Conservation (phyloP, 2,797 vertebrate species). For the Sus cebifrons region DNA sequence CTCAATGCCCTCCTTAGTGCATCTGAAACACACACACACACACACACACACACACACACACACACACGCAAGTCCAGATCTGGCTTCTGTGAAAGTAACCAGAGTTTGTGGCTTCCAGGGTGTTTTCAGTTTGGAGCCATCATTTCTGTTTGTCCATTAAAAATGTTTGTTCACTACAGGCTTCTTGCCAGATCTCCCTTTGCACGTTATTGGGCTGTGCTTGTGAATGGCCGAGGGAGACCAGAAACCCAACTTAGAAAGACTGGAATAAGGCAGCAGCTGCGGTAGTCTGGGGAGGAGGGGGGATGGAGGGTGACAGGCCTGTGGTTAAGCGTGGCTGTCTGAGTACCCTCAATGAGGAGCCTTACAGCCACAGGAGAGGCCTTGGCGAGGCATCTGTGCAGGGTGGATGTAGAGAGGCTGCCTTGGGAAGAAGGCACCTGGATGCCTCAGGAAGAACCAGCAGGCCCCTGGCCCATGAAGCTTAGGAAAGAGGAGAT, state of each 20-base stretch:
- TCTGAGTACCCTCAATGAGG: neutral
- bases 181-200: conserved; percentile 40
- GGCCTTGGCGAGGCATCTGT: neutral
- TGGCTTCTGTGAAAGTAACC: conserved; percentile 58
- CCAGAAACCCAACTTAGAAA: neutral
- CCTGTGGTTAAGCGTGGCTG: neutral
- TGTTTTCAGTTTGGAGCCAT: conserved; percentile 64
- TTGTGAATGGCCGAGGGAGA: neutral
- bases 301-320: neutral
- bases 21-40: neutral
- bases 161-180: conserved; percentile 51
- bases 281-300: neutral
- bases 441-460: neutral
- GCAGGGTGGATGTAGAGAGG: neutral
- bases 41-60: neutral
- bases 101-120: conserved; percentile 58
- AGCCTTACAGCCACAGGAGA: neutral
- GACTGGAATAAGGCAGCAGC: neutral
- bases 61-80: conserved; percentile 16
- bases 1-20: neutral
- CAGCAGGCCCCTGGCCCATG: neutral
- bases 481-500: neutral
- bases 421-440: neutral
- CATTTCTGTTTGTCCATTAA: conserved; percentile 70
- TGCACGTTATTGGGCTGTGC: conserved; percentile 14